phyloP scores from a whole-genome alignment of 2,797 vertebrate species.

The Mionectes olivaceus region DNA sequence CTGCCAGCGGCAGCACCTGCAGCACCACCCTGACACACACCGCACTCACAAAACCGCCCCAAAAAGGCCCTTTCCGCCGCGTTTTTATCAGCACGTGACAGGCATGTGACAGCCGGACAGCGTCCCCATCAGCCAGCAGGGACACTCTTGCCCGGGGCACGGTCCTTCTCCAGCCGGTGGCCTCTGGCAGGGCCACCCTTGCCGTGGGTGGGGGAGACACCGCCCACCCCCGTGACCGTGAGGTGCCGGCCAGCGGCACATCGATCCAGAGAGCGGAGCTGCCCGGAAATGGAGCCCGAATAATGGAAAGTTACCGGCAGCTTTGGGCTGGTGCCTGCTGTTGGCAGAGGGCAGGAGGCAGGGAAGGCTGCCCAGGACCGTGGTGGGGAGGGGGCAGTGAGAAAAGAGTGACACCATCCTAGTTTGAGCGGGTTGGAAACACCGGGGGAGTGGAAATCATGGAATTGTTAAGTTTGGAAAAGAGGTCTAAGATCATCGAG shows the following conservation, averaged over 20 bases:
- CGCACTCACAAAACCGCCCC: not conserved
- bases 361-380: not conserved
- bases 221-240: not conserved
- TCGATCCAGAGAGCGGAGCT: not conserved
- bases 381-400: accelerated
- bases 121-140: accelerated
- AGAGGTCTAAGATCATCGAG: not conserved
- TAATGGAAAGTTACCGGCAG: not conserved
- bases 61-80: accelerated
- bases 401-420: not conserved
- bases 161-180: not conserved
- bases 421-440: not conserved
- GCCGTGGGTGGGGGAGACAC: not conserved
- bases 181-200: not conserved
- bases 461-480: not conserved
- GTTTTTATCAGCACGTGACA: not conserved
- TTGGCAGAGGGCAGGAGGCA: not conserved
- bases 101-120: accelerated
- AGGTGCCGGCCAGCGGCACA: not conserved
- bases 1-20: accelerated
- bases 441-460: not conserved
- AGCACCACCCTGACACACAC: not conserved
- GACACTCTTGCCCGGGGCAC: accelerated
- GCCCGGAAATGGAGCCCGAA: not conserved
- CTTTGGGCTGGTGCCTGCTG: not conserved